These are phyloP conservation scores for Leptinotarsa haldemani DNA, from an alignment of 2,888 invertebrate species.

Conservation along the genomic window DNA sequence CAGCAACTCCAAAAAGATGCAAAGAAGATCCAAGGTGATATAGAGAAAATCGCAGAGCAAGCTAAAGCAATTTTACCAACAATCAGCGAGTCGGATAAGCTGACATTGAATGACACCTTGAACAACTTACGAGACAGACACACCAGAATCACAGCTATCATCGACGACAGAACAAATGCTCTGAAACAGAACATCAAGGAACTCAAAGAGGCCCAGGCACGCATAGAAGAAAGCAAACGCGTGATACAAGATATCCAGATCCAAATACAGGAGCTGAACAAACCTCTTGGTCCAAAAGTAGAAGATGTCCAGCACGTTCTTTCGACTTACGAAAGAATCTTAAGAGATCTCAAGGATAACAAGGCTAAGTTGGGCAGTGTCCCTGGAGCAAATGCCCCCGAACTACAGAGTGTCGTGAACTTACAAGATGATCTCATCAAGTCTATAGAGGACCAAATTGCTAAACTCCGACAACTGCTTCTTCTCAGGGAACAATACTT, in stretches of 20 bases:
- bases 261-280: slow-evolving; percentile 83
- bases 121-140: slow-evolving; percentile 84
- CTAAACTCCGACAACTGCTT: slow-evolving; percentile 81
- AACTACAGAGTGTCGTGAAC: slow-evolving; percentile 80
- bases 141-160: slow-evolving; percentile 77
- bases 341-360: slow-evolving; percentile 81
- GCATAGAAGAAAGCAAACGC: slow-evolving; percentile 82
- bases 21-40: slow-evolving; percentile 76
- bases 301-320: slow-evolving; percentile 91
- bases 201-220: slow-evolving; percentile 83
- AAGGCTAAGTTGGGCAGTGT: slow-evolving; percentile 82
- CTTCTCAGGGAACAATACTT: slow-evolving; percentile 89
- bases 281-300: slow-evolving; percentile 87
- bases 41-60: slow-evolving; percentile 82
- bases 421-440: slow-evolving; percentile 89
- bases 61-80: slow-evolving; percentile 83
- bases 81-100: slow-evolving; percentile 86
- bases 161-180: slow-evolving; percentile 79
- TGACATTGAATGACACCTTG: slow-evolving; percentile 84
- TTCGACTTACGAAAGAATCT: slow-evolving; percentile 80
- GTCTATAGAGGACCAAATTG: slow-evolving; percentile 87
- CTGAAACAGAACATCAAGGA: slow-evolving; percentile 83
- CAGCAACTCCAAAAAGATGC: slow-evolving; percentile 82
- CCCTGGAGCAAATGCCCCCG: slow-evolving; percentile 80
- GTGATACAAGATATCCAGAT: slow-evolving; percentile 86